phyloP scores from a whole-genome alignment of 2,113 vertebrate genomes.

The Microcebus murinus region DNA sequence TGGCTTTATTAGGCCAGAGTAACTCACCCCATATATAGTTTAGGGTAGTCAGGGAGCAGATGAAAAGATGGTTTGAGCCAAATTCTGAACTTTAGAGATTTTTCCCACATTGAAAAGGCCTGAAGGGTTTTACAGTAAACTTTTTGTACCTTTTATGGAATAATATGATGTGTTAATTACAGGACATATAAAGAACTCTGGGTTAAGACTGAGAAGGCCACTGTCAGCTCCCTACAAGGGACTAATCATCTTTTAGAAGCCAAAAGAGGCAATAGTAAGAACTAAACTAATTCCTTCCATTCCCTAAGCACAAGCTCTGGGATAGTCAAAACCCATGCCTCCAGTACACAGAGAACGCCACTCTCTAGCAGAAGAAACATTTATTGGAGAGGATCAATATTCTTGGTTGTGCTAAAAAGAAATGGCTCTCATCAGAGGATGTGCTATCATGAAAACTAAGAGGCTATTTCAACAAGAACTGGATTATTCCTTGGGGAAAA shows the following conservation, averaged over 20 bases:
- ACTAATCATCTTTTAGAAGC: neutral
- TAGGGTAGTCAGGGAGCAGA: neutral
- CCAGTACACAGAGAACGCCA: neutral
- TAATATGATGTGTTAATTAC: slow-evolving; percentile 77
- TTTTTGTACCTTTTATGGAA: slow-evolving; percentile 74
- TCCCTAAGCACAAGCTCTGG: neutral
- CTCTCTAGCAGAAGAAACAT: neutral
- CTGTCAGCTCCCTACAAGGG: neutral
- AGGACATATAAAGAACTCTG: neutral
- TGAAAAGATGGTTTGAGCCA: neutral
- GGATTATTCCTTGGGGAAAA: neutral
- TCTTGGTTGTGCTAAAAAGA: neutral
- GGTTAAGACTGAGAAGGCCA: neutral
- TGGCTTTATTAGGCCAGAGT: neutral
- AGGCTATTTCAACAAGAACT: neutral
- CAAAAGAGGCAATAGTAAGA: neutral
- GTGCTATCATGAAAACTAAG: neutral
- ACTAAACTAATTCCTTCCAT: neutral
- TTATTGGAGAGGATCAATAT: slow-evolving; percentile 19
- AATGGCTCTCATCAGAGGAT: neutral
- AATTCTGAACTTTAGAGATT: slow-evolving; percentile 28
- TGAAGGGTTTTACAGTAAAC: slow-evolving; percentile 76
- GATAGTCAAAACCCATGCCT: neutral
- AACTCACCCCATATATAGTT: neutral
- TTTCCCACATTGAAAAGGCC: slow-evolving; percentile 72